Conservation (phyloP, 2,113 vertebrate species). For the Ramphastos sulfuratus region DNA sequence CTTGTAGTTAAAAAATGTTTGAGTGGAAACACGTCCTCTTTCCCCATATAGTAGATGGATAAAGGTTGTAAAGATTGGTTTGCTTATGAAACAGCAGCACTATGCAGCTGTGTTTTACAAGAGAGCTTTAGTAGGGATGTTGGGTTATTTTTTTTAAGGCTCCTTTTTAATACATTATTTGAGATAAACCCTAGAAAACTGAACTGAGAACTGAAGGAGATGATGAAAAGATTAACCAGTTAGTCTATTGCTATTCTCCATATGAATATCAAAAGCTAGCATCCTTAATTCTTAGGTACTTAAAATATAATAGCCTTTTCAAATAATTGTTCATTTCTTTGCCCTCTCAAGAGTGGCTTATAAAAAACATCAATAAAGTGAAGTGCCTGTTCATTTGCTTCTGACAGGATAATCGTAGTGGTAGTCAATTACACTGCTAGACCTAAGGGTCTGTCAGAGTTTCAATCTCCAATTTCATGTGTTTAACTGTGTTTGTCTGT, state of each 20-base stretch:
- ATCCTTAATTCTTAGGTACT: neutral
- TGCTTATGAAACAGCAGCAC: neutral
- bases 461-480: neutral
- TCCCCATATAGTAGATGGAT: neutral
- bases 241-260: neutral
- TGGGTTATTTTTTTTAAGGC: neutral
- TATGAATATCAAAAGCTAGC: neutral
- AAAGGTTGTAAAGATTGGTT: neutral
- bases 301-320: constrained; percentile 1
- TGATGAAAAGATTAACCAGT: neutral
- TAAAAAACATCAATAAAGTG: constrained; percentile 1
- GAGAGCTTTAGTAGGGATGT: neutral
- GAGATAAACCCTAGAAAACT: neutral
- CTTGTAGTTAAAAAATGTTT: neutral
- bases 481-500: neutral
- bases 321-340: constrained; percentile 9
- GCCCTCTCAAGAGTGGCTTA: neutral
- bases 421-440: neutral
- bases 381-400: constrained; percentile 24
- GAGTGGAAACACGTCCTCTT: neutral
- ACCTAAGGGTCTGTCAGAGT: neutral
- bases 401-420: neutral
- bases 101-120: neutral
- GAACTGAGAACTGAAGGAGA: neutral
- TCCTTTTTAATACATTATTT: neutral